A percentile compares a stretch with the other conserved stretches of the same genome.
phyloP scores from a whole-genome alignment of 2,888 invertebrate species.

The Ormyrus labotus region DNA sequence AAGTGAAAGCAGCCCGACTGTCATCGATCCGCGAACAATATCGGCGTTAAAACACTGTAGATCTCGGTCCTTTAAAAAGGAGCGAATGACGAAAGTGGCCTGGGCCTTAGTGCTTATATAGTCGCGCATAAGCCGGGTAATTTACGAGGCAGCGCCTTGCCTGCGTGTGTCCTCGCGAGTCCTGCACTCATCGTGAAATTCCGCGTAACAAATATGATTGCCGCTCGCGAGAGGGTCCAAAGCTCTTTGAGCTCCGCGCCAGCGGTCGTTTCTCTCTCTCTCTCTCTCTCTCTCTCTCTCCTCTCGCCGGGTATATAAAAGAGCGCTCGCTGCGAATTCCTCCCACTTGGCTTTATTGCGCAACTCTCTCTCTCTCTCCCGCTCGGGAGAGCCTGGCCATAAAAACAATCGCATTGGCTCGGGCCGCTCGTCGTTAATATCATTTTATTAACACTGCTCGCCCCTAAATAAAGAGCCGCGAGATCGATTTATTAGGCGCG shows the following conservation, averaged over 20 bases:
- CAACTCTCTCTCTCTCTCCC: neutral
- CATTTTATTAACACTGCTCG: constrained; percentile 23
- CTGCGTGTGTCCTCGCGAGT: constrained; percentile 61
- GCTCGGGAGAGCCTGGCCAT: constrained; percentile 1
- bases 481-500: constrained; percentile 31
- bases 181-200: constrained; percentile 66
- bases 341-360: constrained; percentile 50
- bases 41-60: neutral
- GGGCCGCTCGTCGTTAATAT: constrained; percentile 42
- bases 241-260: constrained; percentile 26
- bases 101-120: constrained; percentile 7
- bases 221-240: constrained; percentile 44
- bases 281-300: constrained; percentile 8
- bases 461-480: constrained; percentile 3
- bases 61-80: too few relatives aligned
- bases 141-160: constrained; percentile 71
- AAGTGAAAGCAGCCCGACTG: constrained; percentile 3
- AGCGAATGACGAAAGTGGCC: neutral
- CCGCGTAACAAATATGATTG: constrained; percentile 68
- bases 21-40: constrained; percentile 14
- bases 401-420: constrained; percentile 37
- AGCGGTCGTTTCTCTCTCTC: constrained; percentile 23
- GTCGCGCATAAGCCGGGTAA: constrained; percentile 64
- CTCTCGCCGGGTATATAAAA: neutral
- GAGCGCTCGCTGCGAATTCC: constrained; percentile 35